Evolutionary conservation across 2,888 invertebrate species (phyloP), one percentile per base, ranked within the genome.

Genomic region (Boloria selene): DNA sequence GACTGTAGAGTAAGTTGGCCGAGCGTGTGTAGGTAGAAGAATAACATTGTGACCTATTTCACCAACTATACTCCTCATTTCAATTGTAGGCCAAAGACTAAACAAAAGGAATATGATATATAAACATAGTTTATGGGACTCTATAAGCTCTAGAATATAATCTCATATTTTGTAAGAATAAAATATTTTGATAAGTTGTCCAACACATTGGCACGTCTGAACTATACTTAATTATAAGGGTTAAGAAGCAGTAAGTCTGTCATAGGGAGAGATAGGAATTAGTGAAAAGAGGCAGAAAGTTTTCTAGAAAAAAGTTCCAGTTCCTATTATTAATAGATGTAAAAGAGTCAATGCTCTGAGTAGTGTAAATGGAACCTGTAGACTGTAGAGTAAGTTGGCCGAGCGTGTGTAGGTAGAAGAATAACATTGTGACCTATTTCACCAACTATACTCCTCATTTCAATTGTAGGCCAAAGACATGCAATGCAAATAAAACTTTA

Each of bases 11-110:
- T 13, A 18, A 55, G 44, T 56, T 56, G 44, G 56, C 18, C 44
- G 56, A 56, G 22, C 22, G 45, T 55, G 44, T 56, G n/a, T 22
- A 56, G 45, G 45, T 56, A 70, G 61, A 70, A 68, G 64, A 70
- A 69, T 70, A 69, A 70, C 75, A 72, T 72, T 68, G 74, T 82
- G 86, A 86, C 85, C 86, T 76, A 84, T 83, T 85, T 87, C 80
- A 69, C 61, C 79, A 83, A 83, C 72, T 73, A 72, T 70, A 79
- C 78, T 70, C 69, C 73, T 82, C 81, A 78, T 82, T 81, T 74
- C 77, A 73, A 79, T 83, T 82, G 83, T 84, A 79, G 81, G 81
- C 74, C 78, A 79, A 62, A 47, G 64, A 3, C 2, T 38, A 2
- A 38, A 38, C 31, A 2, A 38, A 38, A 38, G 0, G 7, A 38